A percentile compares a stretch with the other conserved stretches of the same genome.
Conservation (phyloP, 2,888 invertebrate species). For the Caenorhabditis sp. region DNA sequence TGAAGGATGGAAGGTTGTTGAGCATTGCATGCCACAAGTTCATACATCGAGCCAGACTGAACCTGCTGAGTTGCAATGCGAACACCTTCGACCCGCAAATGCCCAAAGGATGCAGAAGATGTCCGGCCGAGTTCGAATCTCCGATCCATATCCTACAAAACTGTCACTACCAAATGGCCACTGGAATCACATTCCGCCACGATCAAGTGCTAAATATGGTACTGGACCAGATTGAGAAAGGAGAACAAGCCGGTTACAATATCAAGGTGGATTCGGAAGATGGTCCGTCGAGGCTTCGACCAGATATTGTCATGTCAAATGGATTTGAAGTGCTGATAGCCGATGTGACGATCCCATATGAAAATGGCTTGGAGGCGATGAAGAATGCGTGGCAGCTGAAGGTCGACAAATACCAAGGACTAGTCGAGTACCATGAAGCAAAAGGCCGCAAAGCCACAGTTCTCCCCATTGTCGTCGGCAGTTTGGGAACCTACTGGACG, state of each 20-base stretch:
- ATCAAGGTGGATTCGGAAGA: slow-evolving; percentile 2
- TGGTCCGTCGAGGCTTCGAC: neutral
- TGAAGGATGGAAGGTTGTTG: neutral
- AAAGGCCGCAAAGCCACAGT: slow-evolving; percentile 7
- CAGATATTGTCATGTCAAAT: slow-evolving; percentile 3
- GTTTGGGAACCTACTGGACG: slow-evolving; percentile 13
- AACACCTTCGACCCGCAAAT: neutral
- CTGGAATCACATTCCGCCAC: slow-evolving; percentile 3
- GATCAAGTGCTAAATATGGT: slow-evolving; percentile 2
- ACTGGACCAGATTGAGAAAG: neutral
- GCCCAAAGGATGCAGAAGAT: slow-evolving; percentile 13
- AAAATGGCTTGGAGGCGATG: slow-evolving; percentile 12
- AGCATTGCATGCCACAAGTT: slow-evolving; percentile 18
- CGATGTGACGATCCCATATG: slow-evolving; percentile 22
- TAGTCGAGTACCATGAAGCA: too few species aligned
- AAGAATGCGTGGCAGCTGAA: neutral
- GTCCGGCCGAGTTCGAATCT: neutral
- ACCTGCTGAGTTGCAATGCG: slow-evolving; percentile 12
- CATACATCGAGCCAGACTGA: slow-evolving; percentile 15
- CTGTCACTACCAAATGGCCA: neutral
- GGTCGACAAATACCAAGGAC: slow-evolving; percentile 28
- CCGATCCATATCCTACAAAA: slow-evolving; percentile 16
- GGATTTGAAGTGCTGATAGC: neutral
- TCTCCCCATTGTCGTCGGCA: slow-evolving; percentile 4
- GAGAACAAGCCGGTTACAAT: neutral